Evolutionary conservation across 2,888 invertebrate species (phyloP).

Genomic region (Trachelus stipa): DNA sequence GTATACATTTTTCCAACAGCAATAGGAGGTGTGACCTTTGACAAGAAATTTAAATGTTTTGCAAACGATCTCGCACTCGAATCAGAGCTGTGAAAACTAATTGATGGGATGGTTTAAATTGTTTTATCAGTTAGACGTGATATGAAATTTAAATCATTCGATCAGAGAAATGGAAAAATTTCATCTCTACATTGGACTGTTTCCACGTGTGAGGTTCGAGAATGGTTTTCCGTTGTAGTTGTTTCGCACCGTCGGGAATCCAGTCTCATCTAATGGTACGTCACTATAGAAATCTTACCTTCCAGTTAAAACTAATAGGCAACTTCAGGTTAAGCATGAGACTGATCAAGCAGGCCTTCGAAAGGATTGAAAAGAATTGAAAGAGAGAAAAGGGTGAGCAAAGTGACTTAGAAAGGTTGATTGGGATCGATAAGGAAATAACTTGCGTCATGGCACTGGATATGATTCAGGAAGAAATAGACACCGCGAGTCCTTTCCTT

Average conservation of each 20-base stretch:
- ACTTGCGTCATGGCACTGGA: conserved; percentile 48
- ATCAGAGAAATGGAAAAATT: conserved; percentile 49
- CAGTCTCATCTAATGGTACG: neutral
- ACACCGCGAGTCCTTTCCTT: conserved; percentile 50
- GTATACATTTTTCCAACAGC: neutral
- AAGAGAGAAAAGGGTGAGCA: conserved; percentile 19
- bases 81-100: conserved; percentile 50
- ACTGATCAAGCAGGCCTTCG: conserved; percentile 49
- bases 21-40: too few species aligned
- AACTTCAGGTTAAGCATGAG: conserved; percentile 47
- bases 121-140: too few species aligned
- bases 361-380: conserved; percentile 16
- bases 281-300: neutral
- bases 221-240: neutral
- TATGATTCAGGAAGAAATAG: conserved; percentile 52
- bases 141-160: conserved; percentile 30
- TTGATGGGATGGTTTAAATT: too few species aligned
- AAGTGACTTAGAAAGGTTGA: conserved; percentile 24
- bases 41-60: conserved; percentile 52
- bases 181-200: conserved; percentile 59
- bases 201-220: conserved; percentile 59
- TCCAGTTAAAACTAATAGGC: neutral
- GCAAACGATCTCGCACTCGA: conserved; percentile 46
- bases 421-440: conserved; percentile 29
- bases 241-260: too few species aligned